A percentile compares a stretch with the other conserved stretches of the same genome.
Evolutionary conservation across 2,797 vertebrate genomes (phyloP).

Genomic region (Alectoris magna): DNA sequence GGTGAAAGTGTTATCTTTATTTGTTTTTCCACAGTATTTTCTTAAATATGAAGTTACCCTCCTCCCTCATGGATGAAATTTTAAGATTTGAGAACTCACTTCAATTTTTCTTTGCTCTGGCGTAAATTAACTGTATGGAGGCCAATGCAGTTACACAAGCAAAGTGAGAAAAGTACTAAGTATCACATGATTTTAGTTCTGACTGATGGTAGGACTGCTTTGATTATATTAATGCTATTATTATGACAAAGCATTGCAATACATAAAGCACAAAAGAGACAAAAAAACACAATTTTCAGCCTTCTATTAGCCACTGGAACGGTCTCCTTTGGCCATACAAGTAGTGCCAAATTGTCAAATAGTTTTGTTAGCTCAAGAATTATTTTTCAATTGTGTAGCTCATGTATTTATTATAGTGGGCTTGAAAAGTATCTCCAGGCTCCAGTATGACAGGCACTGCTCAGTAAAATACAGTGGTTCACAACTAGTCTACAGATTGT

Average conservation of each 20-base stretch:
- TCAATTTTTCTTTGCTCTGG: neutral
- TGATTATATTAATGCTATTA: constrained; percentile 21
- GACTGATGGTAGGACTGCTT: neutral
- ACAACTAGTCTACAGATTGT: neutral
- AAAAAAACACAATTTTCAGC: neutral
- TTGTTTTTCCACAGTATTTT: neutral
- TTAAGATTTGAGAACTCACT: neutral
- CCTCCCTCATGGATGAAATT: neutral
- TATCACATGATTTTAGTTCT: neutral
- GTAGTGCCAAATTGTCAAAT: neutral
- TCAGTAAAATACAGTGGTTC: neutral
- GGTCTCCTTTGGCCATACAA: neutral
- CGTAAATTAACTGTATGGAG: neutral
- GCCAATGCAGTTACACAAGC: neutral
- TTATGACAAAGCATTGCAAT: neutral
- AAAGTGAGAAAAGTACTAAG: neutral
- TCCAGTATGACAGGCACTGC: neutral
- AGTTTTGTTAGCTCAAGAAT: neutral
- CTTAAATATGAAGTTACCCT: neutral
- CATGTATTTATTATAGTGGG: neutral
- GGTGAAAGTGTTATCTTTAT: neutral
- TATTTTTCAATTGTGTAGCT: neutral
- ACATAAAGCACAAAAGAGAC: neutral
- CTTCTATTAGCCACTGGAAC: constrained; percentile 2
- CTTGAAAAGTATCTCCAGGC: neutral